Conservation (phyloP, 64 coral and sea anemone species). For the Dendrophyllia cribrosa region DNA sequence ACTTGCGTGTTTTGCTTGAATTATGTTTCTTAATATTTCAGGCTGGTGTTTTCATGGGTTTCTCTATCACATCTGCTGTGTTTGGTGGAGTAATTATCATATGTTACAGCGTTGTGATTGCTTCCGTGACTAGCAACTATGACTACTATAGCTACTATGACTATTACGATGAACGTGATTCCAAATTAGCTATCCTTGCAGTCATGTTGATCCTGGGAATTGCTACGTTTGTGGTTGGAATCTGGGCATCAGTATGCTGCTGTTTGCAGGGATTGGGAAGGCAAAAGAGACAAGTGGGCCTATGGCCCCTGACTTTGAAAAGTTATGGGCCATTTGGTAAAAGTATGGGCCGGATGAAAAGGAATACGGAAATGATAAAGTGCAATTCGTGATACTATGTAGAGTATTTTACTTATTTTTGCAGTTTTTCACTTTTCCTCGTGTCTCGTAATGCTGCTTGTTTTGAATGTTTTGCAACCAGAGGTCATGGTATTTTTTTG, state of each 20-base stretch:
- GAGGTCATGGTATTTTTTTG: too few species aligned
- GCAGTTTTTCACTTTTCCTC: too few species aligned
- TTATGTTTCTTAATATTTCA: neutral
- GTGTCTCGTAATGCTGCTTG: too few species aligned
- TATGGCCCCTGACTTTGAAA: too few species aligned
- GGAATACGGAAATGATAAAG: too few species aligned
- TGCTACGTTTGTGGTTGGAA: constrained; percentile 27
- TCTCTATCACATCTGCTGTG: constrained; percentile 13
- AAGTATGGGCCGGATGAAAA: too few species aligned
- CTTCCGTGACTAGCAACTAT: neutral
- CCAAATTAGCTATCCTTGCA: neutral
- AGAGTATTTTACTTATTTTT: too few species aligned
- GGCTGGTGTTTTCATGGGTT: constrained; percentile 34
- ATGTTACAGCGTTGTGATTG: neutral
- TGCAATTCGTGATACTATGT: too few species aligned
- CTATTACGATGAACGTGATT: neutral
- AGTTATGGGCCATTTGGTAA: too few species aligned
- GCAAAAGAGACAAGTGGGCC: too few species aligned
- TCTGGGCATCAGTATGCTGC: neutral
- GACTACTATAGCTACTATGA: neutral
- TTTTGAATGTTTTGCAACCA: too few species aligned
- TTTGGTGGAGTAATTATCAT: constrained; percentile 33
- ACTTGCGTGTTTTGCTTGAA: too few species aligned
- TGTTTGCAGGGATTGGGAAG: neutral
- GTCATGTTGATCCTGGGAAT: constrained; percentile 36